phyloP scores from a whole-genome alignment of 2,888 invertebrate genomes.

The Lysandra bellargus region DNA sequence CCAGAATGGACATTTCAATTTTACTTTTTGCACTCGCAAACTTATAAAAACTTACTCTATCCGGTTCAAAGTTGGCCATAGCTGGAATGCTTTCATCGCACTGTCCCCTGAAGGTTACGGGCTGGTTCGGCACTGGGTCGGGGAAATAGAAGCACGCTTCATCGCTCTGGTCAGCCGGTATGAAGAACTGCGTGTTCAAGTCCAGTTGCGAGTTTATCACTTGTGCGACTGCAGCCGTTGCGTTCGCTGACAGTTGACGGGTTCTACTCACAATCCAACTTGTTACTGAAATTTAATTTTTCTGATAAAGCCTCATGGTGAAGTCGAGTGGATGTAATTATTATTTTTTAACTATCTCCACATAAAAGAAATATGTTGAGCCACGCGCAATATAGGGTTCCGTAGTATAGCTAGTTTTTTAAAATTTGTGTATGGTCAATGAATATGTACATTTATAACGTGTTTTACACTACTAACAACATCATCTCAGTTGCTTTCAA shows the following conservation, averaged over 20 bases:
- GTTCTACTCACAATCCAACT: constrained; percentile 67
- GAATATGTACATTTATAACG: too few relatives aligned
- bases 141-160: constrained; percentile 65
- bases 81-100: constrained; percentile 42
- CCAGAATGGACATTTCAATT: not conserved
- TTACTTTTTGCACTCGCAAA: not conserved
- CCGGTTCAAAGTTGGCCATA: constrained; percentile 43
- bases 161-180: constrained; percentile 50
- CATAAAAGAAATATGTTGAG: too few relatives aligned
- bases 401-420: too few relatives aligned
- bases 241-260: constrained; percentile 45
- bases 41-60: constrained; percentile 49
- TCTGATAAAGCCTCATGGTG: not conserved
- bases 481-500: too few relatives aligned
- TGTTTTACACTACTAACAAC: too few relatives aligned
- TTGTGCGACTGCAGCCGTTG: constrained; percentile 46
- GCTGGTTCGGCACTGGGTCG: constrained; percentile 47
- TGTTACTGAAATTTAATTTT: constrained; percentile 53
- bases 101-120: constrained; percentile 47
- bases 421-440: too few relatives aligned
- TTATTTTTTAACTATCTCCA: too few relatives aligned
- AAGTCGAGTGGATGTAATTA: too few relatives aligned
- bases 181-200: constrained; percentile 52
- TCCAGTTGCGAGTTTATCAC: constrained; percentile 49
- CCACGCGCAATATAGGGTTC: too few relatives aligned